Percentiles rank a stretch among this genome's conserved stretches.
Evolutionary conservation across 2,888 invertebrate genomes (phyloP).

Genomic region (Callosobruchus maculatus): DNA sequence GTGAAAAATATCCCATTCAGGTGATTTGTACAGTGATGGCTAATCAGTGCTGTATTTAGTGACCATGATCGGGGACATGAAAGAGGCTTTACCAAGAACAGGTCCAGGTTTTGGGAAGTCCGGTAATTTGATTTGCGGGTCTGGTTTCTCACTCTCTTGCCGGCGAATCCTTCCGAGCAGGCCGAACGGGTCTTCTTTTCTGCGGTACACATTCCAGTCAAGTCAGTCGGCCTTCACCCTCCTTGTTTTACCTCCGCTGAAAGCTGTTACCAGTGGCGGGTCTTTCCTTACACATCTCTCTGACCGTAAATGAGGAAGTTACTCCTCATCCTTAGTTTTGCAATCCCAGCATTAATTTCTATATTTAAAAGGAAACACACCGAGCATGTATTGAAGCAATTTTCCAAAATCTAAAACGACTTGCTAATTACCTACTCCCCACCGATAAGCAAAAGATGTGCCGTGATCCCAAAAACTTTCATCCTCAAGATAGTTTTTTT

Average conservation of each 20-base stretch:
- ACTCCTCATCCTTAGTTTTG: no score
- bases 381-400: no score
- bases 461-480: no score
- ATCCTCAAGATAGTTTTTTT: no score
- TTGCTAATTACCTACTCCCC: background rate
- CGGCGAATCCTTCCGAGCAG: slow-evolving; percentile 29
- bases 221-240: background rate
- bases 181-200: slow-evolving; percentile 37
- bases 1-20: no score
- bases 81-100: background rate
- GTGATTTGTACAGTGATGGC: no score
- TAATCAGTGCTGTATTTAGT: background rate
- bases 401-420: no score
- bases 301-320: no score
- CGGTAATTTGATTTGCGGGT: background rate
- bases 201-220: background rate
- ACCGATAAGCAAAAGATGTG: no score
- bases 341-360: no score
- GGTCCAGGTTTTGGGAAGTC: background rate
- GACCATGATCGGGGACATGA: background rate
- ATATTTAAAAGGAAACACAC: no score
- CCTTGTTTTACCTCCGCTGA: background rate
- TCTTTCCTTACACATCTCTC: background rate
- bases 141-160: background rate
- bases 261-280: background rate